Percentiles rank a stretch among this genome's conserved stretches.
These are phyloP conservation scores for Oligia strigilis DNA, from an alignment of 2,888 invertebrate genomes.

Conservation along the genomic window DNA sequence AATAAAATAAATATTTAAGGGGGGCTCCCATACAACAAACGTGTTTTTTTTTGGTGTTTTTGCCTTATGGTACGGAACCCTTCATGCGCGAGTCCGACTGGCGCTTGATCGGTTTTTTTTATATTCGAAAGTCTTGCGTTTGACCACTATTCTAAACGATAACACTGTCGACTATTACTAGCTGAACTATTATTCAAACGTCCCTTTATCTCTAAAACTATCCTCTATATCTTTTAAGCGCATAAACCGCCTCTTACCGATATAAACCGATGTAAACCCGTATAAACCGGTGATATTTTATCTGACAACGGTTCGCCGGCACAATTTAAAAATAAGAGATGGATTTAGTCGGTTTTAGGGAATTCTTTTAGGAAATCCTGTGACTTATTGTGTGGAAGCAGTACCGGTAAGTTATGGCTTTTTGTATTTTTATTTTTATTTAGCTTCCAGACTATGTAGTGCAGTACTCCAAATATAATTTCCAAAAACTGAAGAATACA, in stretches of 20 bases:
- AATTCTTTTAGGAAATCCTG: conserved; percentile 31
- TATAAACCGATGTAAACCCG: conserved; percentile 7
- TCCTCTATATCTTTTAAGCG: conserved; percentile 13
- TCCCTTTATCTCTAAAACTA: conserved; percentile 2
- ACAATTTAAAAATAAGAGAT: conserved; percentile 21
- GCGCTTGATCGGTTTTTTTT: too few relatives aligned
- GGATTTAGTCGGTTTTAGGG: conserved; percentile 6
- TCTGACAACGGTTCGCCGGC: neutral
- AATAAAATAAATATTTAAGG: too few relatives aligned
- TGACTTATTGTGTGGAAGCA: neutral
- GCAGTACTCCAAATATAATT: too few relatives aligned
- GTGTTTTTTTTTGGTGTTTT: too few relatives aligned
- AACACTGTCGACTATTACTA: neutral
- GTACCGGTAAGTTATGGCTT: neutral
- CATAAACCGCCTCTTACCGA: conserved; percentile 18
- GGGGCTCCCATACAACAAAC: too few relatives aligned
- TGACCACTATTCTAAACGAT: too few relatives aligned
- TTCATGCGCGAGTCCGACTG: too few relatives aligned
- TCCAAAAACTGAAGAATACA: too few relatives aligned
- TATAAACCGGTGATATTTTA: conserved; percentile 46
- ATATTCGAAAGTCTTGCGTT: too few relatives aligned
- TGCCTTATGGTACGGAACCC: too few relatives aligned
- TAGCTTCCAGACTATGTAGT: too few relatives aligned
- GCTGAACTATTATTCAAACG: neutral
- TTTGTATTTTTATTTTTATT: too few relatives aligned